phyloP scores from a whole-genome alignment of 2,888 invertebrate genomes.

The Litoditis marina region DNA sequence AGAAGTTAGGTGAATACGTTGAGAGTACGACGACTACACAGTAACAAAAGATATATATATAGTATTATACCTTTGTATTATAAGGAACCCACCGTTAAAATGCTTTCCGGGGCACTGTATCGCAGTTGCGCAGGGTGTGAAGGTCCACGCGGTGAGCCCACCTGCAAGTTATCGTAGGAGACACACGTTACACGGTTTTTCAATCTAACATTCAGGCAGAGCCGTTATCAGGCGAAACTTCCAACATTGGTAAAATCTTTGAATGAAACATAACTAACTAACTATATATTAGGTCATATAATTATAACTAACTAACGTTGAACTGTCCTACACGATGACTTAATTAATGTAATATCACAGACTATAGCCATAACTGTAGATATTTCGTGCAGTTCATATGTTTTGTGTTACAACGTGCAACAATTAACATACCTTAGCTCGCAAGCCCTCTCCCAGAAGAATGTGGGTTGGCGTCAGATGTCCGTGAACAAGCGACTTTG shows the following conservation, averaged over 20 bases:
- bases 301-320: no score
- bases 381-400: background rate
- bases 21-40: no score
- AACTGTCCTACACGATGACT: no score
- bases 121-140: conserved; percentile 54
- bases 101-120: conserved; percentile 55
- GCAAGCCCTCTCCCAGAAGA: conserved; percentile 33
- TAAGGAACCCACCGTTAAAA: conserved; percentile 36
- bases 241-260: no score
- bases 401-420: background rate
- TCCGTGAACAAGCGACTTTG: conserved; percentile 47
- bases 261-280: no score
- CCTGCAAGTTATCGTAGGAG: conserved; percentile 16
- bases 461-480: conserved; percentile 49
- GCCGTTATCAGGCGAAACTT: no score
- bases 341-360: background rate
- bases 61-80: no score
- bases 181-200: no score
- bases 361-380: background rate
- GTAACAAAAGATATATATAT: no score
- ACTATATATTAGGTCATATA: no score
- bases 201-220: no score
- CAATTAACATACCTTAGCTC: conserved; percentile 22
- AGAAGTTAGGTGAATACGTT: no score
- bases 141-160: conserved; percentile 48